Conservation (phyloP, 2,113 vertebrate genomes). For the Tachysurus vachellii region DNA sequence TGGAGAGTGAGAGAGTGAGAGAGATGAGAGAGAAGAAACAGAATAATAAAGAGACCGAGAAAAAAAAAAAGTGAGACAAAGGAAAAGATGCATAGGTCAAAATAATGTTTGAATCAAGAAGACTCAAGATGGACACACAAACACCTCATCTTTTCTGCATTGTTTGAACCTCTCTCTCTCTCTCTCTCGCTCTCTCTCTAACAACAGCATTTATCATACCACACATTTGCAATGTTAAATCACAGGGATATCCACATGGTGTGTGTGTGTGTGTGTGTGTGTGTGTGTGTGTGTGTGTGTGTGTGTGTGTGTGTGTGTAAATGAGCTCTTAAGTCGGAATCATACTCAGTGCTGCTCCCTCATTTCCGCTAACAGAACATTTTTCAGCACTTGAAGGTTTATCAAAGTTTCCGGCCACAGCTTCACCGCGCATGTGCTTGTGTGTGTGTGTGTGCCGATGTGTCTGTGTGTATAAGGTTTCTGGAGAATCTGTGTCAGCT, state of each 20-base stretch:
- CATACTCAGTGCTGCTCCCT: conserved; percentile 17
- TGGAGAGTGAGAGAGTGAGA: neutral
- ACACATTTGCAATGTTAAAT: conserved; percentile 36
- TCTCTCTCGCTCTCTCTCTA: neutral
- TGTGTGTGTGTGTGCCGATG: conserved; percentile 32
- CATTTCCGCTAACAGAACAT: conserved; percentile 15
- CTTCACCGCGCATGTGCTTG: conserved; percentile 3
- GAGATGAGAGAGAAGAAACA: neutral
- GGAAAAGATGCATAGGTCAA: neutral
- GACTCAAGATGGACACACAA: neutral
- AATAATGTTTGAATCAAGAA: neutral
- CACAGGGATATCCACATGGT: neutral
- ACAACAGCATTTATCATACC: no score
- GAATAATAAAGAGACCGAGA: neutral
- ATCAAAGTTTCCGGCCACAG: conserved; percentile 28
- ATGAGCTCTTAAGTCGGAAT: conserved; percentile 11
- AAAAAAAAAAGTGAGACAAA: neutral
- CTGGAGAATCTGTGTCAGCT: conserved; percentile 6
- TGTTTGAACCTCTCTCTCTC: neutral
- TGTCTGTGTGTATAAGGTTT: conserved; percentile 1
- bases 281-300: neutral
- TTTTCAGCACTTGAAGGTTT: conserved; percentile 26
- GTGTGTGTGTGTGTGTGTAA: conserved; percentile 37
- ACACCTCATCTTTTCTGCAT: neutral
- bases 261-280: neutral